Conservation (phyloP, 2,888 invertebrate species). For the Epinotia ramella region DNA sequence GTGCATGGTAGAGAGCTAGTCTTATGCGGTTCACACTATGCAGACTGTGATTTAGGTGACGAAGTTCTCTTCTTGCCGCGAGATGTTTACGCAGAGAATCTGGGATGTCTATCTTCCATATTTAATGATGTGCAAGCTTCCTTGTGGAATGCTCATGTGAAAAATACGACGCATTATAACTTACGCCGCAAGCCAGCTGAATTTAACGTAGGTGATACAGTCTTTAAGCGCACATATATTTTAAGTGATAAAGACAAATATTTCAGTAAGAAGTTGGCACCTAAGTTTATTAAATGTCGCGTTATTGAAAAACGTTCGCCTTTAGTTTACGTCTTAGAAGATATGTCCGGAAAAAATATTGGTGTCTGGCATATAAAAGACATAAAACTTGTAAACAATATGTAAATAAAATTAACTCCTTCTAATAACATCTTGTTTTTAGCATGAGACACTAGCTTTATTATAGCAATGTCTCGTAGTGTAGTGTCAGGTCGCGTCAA, state of each 20-base stretch:
- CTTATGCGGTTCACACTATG: too few species aligned
- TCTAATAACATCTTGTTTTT: not conserved
- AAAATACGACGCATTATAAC: too few species aligned
- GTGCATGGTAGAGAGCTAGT: too few species aligned
- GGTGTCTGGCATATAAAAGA: not conserved
- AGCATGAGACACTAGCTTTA: not conserved
- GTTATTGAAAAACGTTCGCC: constrained; percentile 25
- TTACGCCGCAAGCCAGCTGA: too few species aligned
- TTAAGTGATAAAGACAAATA: constrained; percentile 21
- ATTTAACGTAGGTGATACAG: too few species aligned
- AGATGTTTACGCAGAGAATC: too few species aligned
- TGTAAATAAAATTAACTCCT: not conserved
- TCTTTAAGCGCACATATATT: not conserved
- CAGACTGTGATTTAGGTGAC: too few species aligned
- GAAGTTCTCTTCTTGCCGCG: too few species aligned
- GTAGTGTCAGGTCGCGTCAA: not conserved
- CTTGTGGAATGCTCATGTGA: too few species aligned
- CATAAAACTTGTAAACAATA: not conserved
- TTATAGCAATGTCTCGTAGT: not conserved
- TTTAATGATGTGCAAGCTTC: too few species aligned
- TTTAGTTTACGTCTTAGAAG: constrained; percentile 16
- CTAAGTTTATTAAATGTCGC: constrained; percentile 29
- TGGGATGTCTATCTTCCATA: too few species aligned
- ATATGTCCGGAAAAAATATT: constrained; percentile 25
- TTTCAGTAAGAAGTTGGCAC: constrained; percentile 36